These are phyloP conservation scores for Scelioninae gen. 2 DNA, from an alignment of 2,888 invertebrate species.

Conservation along the genomic window DNA sequence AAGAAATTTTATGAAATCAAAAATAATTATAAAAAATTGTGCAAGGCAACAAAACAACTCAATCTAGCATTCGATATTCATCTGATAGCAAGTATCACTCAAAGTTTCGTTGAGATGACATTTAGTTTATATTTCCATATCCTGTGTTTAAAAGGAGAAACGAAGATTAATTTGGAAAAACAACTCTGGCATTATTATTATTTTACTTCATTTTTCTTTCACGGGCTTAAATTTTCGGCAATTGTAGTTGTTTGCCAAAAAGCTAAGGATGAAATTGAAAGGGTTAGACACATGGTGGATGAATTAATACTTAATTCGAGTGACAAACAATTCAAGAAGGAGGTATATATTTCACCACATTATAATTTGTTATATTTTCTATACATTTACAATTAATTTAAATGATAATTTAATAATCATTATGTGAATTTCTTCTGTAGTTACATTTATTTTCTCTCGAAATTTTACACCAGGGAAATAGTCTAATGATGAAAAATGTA, in stretches of 20 bases:
- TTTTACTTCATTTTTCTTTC: slow-evolving; percentile 64
- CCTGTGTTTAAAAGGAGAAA: slow-evolving; percentile 53
- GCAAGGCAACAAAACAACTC: slow-evolving; percentile 60
- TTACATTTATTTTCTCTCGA: slow-evolving; percentile 66
- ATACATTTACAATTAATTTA: too few relatives aligned
- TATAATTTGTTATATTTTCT: not conserved
- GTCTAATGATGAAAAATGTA: slow-evolving; percentile 64
- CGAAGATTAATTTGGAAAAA: slow-evolving; percentile 62
- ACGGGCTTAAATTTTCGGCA: slow-evolving; percentile 61
- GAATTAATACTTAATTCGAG: slow-evolving; percentile 63
- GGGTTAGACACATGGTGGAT: slow-evolving; percentile 64
- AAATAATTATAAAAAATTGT: slow-evolving; percentile 63
- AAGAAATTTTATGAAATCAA: slow-evolving; percentile 63
- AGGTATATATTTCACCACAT: too few relatives aligned
- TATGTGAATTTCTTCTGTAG: slow-evolving; percentile 54
- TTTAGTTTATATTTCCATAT: slow-evolving; percentile 68
- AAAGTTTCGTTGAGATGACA: slow-evolving; percentile 66
- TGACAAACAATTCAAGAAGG: slow-evolving; percentile 63
- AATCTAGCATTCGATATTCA: slow-evolving; percentile 66
- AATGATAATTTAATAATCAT: not conserved
- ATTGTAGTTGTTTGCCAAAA: slow-evolving; percentile 64
- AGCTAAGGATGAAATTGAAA: slow-evolving; percentile 63
- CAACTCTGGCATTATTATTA: slow-evolving; percentile 67
- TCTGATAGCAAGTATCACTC: slow-evolving; percentile 63
- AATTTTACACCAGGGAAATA: slow-evolving; percentile 66